Conservation (phyloP, 2,113 vertebrate species). For the Lonchura striata region DNA sequence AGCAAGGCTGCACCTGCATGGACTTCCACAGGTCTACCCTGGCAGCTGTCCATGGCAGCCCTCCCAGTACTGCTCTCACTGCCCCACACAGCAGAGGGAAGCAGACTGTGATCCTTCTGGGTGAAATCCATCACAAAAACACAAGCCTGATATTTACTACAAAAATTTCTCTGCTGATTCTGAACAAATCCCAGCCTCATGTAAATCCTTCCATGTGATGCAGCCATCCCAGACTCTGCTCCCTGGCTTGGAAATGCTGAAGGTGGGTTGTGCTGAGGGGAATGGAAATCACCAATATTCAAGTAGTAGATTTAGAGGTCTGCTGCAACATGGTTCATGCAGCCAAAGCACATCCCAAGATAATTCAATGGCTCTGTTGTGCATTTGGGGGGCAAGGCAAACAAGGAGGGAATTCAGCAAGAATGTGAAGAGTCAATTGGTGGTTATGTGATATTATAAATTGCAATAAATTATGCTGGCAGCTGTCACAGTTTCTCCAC, state of each 20-base stretch:
- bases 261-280: accelerated
- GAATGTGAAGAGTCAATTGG: neutral
- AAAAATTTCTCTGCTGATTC: neutral
- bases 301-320: neutral
- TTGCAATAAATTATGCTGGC: neutral
- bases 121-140: neutral
- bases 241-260: neutral
- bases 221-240: neutral
- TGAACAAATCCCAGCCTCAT: neutral
- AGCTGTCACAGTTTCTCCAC: neutral
- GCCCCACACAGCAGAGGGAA: neutral
- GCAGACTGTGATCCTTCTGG: neutral
- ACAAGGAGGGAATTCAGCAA: neutral
- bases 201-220: accelerated
- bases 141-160: neutral
- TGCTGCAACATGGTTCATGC: neutral
- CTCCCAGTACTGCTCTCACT: neutral
- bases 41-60: neutral
- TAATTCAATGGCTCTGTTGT: neutral
- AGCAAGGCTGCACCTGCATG: neutral
- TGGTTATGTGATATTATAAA: neutral
- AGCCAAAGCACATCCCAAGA: neutral
- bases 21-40: neutral
- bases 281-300: neutral
- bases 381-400: neutral